These are phyloP conservation scores for Mergus octosetaceus DNA, from an alignment of 2,797 vertebrate species.

Conservation along the genomic window DNA sequence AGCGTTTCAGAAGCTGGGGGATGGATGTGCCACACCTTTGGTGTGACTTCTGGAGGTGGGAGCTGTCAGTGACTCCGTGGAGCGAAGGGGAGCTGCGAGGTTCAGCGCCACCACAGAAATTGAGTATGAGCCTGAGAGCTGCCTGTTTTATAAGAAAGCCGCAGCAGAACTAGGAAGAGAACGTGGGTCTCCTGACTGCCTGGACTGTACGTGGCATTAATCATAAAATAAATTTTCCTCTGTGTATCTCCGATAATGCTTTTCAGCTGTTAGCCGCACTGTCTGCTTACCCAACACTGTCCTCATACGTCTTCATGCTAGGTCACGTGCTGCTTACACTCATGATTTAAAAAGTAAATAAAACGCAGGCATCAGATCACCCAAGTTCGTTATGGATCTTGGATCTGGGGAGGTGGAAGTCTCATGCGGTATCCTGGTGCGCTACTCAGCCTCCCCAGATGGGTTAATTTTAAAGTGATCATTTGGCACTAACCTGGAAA, in stretches of 20 bases:
- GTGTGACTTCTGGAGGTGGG: background rate
- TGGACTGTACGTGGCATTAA: background rate
- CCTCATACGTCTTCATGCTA: background rate
- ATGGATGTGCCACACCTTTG: background rate
- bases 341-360: background rate
- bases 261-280: background rate
- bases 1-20: background rate
- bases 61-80: background rate
- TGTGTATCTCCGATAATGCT: background rate
- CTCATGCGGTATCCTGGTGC: background rate
- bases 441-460: background rate
- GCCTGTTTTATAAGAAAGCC: background rate
- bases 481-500: slow-evolving; percentile 63
- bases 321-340: background rate
- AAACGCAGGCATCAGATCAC: background rate
- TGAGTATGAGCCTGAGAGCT: background rate
- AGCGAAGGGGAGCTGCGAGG: background rate
- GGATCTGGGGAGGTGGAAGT: background rate
- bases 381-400: background rate
- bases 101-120: background rate
- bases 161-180: background rate
- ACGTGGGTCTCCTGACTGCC: background rate
- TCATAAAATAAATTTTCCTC: background rate
- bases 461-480: slow-evolving; percentile 30
- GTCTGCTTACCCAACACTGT: background rate